Base-by-base conservation (phyloP, 2,797 vertebrate genomes). In the Gymnoscopelus braueri region DNA sequence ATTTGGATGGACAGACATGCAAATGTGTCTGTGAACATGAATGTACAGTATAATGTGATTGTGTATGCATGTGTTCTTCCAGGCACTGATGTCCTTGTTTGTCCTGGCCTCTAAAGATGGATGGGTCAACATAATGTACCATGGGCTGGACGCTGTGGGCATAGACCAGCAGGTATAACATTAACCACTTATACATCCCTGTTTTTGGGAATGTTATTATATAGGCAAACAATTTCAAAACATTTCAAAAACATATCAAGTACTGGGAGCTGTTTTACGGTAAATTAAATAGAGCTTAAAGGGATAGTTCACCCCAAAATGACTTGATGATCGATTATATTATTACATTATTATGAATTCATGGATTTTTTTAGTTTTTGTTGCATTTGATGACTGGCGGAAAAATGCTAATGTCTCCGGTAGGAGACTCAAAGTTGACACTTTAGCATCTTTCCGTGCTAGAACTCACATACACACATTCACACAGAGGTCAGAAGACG, bases 121-220 rank as follows among this genome's bases (percentile, higher is more conserved):
- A 67, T 99, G 97, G 97, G 97, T 98, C 79, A 98, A 98, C 89
- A 99, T 99, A 81, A 99, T 99, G 97, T 99, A 99, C 84, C 96
- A 99, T 0, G 97, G 97, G 35, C 91, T 99, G 51, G 97, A 98
- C 12, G 97, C 97, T 3, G 97, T 98, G 3, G 96, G 95, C 59
- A 96, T 98, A 59, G 96, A 98, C 88, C 97, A 98, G 84, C 97
- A 99, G 97, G 97, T 98, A 93, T 60, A 9, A 65, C 19, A 32
- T 50, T 64, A 10, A 67, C 39, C 10, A 11, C 14, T 29, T 29
- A 4, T 29, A 29, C 3, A 29, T 29, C 26, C 26, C 26, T 29
- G 26, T 29, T 29, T 19, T 29, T 29, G 49, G 49, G 49, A 51
- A 4, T n/a, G 49, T 51, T n/a, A n/a, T 51, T 51, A 4, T 51